These are phyloP conservation scores for Dicerorhinus sumatrensis DNA, from an alignment of 2,113 vertebrate genomes.

Conservation along the genomic window DNA sequence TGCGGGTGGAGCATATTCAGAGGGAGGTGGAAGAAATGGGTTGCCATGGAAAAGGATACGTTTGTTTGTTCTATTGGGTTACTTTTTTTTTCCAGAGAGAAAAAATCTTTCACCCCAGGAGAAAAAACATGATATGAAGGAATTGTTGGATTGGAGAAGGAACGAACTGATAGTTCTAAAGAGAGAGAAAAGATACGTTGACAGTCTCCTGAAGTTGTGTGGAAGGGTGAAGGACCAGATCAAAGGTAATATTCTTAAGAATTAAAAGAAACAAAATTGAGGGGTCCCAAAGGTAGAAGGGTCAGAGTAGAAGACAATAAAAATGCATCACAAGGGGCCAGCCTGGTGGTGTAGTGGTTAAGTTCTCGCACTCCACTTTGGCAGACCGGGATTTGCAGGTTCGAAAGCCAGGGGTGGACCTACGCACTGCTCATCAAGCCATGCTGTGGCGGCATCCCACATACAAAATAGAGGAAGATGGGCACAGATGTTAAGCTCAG, in stretches of 20 bases:
- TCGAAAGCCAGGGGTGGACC: too few species aligned
- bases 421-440: too few species aligned
- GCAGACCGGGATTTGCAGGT: too few species aligned
- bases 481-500: too few species aligned
- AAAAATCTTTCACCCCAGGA: accelerated
- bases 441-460: too few species aligned
- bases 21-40: neutral
- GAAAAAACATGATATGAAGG: neutral
- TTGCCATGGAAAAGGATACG: accelerated
- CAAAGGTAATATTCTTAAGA: slow-evolving; percentile 84
- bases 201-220: slow-evolving; percentile 90
- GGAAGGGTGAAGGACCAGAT: slow-evolving; percentile 86
- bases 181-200: slow-evolving; percentile 85
- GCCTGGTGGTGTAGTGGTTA: too few species aligned
- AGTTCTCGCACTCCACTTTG: too few species aligned
- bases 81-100: slow-evolving; percentile 76
- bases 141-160: slow-evolving; percentile 84
- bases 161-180: slow-evolving; percentile 85
- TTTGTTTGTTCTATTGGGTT: neutral
- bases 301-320: neutral
- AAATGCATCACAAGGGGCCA: too few species aligned
- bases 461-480: too few species aligned
- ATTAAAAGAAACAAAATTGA: accelerated
- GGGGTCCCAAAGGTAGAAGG: neutral
- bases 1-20: accelerated